Evolutionary conservation across 2,113 vertebrate genomes (phyloP), one percentile per base, ranked within the genome.

Genomic region (Hepsetus odoe): DNA sequence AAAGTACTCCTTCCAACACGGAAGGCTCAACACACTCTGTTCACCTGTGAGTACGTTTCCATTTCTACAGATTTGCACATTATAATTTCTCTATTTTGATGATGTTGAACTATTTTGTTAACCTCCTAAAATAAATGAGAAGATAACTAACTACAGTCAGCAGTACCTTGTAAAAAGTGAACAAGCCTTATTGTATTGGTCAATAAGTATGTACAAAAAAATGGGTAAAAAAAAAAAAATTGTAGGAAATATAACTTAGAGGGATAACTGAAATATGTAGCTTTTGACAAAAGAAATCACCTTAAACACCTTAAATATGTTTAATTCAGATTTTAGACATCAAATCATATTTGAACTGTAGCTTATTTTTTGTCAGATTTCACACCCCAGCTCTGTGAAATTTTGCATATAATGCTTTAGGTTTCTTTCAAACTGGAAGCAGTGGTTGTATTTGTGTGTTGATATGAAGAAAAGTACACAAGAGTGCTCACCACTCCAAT

Each of bases 401-500:
- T n/a, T n/a, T n/a, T n/a, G n/a, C n/a, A n/a, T n/a, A n/a, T n/a
- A n/a, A n/a, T n/a, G n/a, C n/a, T n/a, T n/a, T n/a, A n/a, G n/a
- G n/a, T n/a, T n/a, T n/a, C n/a, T n/a, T n/a, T n/a, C n/a, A n/a
- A 46, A 46, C 44, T 16, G 44, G 44, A 46, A 0, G 13, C 5
- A 1, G 14, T 53, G 8, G 1, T 24, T 44, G 26, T n/a, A 42
- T 55, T 49, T 79, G 8, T 35, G 20, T 71, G 32, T 61, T 61
- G n/a, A n/a, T 5, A 8, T 64, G 7, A 76, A 20, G 28, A 26
- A 76, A 8, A 24, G 12, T 67, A 6, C 28, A 42, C 0, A 13
- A 12, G 9, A 18, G 24, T 72, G 79, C 96, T 96, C 85, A 98
- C 97, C 95, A 98, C 97, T 24, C 97, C 96, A 0, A 98, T 96